Evolutionary conservation across 2,888 invertebrate genomes (phyloP).

Genomic region (Poecilus cupreus): DNA sequence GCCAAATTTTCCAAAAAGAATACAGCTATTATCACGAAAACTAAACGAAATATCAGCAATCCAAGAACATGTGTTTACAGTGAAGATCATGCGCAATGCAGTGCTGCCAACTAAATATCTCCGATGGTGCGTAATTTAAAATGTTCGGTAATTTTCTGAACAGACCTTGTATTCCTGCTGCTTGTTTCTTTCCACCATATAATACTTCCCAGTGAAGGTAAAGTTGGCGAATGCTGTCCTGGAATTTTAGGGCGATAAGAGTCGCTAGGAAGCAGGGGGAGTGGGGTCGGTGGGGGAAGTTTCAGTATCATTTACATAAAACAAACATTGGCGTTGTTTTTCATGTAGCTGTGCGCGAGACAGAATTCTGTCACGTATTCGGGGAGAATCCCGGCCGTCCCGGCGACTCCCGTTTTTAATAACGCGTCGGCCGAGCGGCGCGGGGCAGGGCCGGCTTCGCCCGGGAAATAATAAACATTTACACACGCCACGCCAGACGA

Average conservation of each 20-base stretch:
- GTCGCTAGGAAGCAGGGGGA: background rate
- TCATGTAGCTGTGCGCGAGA: slow-evolving; percentile 52
- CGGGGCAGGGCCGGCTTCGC: slow-evolving; percentile 26
- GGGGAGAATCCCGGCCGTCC: slow-evolving; percentile 44
- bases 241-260: background rate
- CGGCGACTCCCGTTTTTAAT: slow-evolving; percentile 57
- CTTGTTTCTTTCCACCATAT: too few relatives aligned
- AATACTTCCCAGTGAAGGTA: background rate
- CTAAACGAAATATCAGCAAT: too few relatives aligned
- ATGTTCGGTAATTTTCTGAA: too few relatives aligned
- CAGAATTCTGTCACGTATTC: slow-evolving; percentile 59
- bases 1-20: too few relatives aligned
- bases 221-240: background rate
- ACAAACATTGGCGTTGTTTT: slow-evolving; percentile 63
- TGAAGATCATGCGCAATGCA: too few relatives aligned
- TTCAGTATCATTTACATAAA: slow-evolving; percentile 64
- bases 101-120: too few relatives aligned
- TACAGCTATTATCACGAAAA: too few relatives aligned
- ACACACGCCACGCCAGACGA: slow-evolving; percentile 26
- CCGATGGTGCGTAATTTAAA: too few relatives aligned
- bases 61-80: too few relatives aligned
- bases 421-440: slow-evolving; percentile 40
- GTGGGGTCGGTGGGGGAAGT: background rate
- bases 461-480: slow-evolving; percentile 54
- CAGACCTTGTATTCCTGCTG: too few relatives aligned